Conservation (phyloP, 2,113 vertebrate genomes). For the Hippoglossus stenolepis region DNA sequence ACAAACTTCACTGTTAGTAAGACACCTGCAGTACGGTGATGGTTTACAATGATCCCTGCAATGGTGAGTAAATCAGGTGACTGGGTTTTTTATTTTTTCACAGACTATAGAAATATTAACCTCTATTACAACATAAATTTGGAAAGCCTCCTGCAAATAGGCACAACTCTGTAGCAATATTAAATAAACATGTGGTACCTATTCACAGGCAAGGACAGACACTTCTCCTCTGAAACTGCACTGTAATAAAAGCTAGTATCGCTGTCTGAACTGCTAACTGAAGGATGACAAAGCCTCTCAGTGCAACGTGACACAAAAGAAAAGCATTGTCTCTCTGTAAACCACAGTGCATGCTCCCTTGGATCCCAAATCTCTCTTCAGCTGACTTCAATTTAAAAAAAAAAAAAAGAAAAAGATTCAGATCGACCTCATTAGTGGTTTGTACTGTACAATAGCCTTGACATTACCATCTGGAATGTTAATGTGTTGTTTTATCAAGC, state of each 20-base stretch:
- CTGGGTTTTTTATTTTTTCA: not conserved
- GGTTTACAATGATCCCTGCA: not conserved
- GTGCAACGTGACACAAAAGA: not conserved
- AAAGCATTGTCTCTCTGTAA: not conserved
- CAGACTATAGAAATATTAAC: not conserved
- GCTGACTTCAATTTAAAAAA: conserved; percentile 23
- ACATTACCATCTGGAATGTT: conserved; percentile 61
- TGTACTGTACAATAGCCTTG: conserved; percentile 8
- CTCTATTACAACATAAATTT: not conserved
- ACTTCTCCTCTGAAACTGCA: no score
- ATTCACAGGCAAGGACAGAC: no score
- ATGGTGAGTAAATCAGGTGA: not conserved
- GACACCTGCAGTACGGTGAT: not conserved
- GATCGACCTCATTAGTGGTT: conserved; percentile 12
- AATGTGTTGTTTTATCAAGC: conserved; percentile 63
- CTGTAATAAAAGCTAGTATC: no score
- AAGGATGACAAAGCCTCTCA: not conserved
- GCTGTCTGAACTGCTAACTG: not conserved
- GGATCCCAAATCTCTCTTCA: not conserved
- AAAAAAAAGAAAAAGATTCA: conserved; percentile 29
- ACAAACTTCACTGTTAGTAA: not conserved
- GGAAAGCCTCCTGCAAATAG: conserved; percentile 9
- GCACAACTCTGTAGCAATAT: no score
- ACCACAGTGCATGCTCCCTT: not conserved
- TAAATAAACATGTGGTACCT: not conserved